Evolutionary conservation across 2,113 vertebrate genomes (phyloP), one percentile per base, ranked within the genome.

Genomic region (Vidua macroura): DNA sequence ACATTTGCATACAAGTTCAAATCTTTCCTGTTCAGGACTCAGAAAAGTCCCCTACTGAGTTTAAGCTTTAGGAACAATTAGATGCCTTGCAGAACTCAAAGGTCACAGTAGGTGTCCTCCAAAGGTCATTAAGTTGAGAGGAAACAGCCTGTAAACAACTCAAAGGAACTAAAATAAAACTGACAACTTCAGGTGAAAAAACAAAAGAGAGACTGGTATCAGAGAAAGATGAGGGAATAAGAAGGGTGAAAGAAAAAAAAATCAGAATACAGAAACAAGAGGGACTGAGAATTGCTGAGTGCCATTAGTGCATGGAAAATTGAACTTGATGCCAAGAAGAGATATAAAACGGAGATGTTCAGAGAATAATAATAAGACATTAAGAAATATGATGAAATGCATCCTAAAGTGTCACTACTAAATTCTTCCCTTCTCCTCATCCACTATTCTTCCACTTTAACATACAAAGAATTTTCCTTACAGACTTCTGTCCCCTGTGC

Each of bases 51-150:
- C 64, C 78, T 64, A 48, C 31, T 70, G 84, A 87, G 55, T 92
- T 80, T 52, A 74, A 90, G 72, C 43, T 83, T 95, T 74, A 77
- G 41, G 43, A 96, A 88, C 51, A 96, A 83, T 74, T 43, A 95
- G 53, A 80, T 80, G 67, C 21, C 78, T 87, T 79, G 53, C 15
- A 91, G 67, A 87, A 87, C 35, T 79, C 62, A 60, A 80, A 83
- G 82, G 70, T 69, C 89, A 79, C 75, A 73, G 68, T 74, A 12
- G 37, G 53, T 62, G 43, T 83, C 22, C 60, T 77, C 30, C 75
- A 83, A 67, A 83, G 72, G 79, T 80, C 63, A 83, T 0, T 68
- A 92, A 11, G 28, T n/a, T 74, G 63, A 94, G 70, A 89, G 13
- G 33, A 91, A 93, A 87, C 19, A 55, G 74, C 25, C 53, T 82